Evolutionary conservation across 2,888 invertebrate genomes (phyloP), one percentile per base, ranked within the genome.

Genomic region (Pollenia labialis): DNA sequence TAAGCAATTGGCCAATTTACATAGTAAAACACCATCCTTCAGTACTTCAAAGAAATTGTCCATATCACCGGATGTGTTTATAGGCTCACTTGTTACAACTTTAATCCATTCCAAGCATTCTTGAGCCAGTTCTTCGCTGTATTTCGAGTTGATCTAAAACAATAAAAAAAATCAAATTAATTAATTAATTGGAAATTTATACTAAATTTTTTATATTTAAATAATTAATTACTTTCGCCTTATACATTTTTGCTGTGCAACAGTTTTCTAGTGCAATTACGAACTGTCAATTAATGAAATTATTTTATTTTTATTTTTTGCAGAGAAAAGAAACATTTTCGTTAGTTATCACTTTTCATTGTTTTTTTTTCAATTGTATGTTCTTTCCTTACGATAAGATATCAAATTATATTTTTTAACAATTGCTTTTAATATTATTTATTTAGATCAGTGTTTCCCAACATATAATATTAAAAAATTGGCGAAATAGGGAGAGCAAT

Each of bases 91-190:
- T 14, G 97, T 97, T 89, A 99, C 95, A 79, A 95, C 94, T 91
- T 96, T 96, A 91, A 99, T 97, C 99, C 99, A 99, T 94, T 97
- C 96, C 92, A 99, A 94, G 89, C 97, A 96, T 94, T 99, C 98
- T 90, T 96, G 96, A 3, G 99, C 99, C 88, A 98, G 95, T 91
- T 97, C 97, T 91, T 97, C 97, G 93, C 98, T 99, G 95, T 99
- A 99, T 95, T 99, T 99, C 93, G 98, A 97, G 94, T 98, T 98
- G 90, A 99, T 98, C 99, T 99, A 94, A 14, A 95, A 83, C 2
- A 9, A 75, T 14, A 95, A 90, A 90, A 91, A 90, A 89, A 89
- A 84, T 3, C 9, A 50, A 64, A 58, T 23, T 18, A 48, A 40
- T 44, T 42, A 46, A 60, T 60, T 46, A 9, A 18, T 12, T 9